Conservation (phyloP, 2,888 invertebrate genomes). For the Coenonympha arcania region DNA sequence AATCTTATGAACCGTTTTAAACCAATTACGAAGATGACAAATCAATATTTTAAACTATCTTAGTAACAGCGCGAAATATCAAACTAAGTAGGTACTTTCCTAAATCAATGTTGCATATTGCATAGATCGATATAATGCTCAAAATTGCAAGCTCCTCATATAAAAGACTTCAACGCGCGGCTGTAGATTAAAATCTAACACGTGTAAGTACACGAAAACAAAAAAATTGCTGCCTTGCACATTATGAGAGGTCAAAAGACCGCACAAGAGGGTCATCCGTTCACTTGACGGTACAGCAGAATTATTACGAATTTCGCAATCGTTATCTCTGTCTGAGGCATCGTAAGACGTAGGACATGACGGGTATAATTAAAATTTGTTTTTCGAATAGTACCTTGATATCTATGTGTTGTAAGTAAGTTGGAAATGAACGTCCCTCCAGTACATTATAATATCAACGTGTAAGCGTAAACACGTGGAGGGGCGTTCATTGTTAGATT, state of each 20-base stretch:
- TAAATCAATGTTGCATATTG: no score
- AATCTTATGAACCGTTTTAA: neutral
- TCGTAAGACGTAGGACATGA: no score
- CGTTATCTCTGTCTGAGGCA: neutral
- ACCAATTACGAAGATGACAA: neutral
- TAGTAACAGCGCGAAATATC: neutral
- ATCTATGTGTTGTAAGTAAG: no score
- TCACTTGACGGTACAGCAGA: conserved; percentile 36
- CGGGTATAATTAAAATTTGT: no score
- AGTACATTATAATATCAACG: no score
- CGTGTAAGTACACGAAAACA: neutral
- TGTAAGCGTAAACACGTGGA: no score
- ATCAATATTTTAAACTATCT: neutral
- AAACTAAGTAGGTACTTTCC: neutral
- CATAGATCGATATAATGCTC: neutral
- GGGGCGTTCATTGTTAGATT: no score
- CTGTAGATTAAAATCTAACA: neutral
- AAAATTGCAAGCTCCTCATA: neutral
- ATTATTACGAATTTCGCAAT: conserved; percentile 38
- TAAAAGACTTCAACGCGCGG: neutral
- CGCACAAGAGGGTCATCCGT: conserved; percentile 40
- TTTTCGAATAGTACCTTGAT: no score
- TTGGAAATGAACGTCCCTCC: no score
- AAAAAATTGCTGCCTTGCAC: conserved; percentile 15
- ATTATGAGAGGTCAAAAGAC: conserved; percentile 37